These are phyloP conservation scores for Dione vanillae DNA, from an alignment of 2,888 invertebrate genomes.

Conservation along the genomic window DNA sequence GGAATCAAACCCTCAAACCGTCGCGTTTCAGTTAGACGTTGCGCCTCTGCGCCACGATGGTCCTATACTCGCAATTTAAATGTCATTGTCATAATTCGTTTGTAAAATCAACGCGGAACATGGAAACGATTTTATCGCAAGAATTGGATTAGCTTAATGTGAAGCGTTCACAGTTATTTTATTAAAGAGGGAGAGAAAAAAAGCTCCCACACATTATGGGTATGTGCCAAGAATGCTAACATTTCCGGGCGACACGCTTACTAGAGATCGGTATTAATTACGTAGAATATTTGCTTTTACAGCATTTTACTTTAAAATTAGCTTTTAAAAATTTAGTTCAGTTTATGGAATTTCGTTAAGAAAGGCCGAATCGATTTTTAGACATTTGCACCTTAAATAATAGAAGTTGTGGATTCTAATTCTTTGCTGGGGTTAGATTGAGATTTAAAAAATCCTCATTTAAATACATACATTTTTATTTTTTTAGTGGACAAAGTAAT, in stretches of 20 bases:
- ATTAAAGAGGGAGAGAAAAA: conserved; percentile 8
- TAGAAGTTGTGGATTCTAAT: no score
- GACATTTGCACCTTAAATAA: no score
- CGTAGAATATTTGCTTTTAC: conserved; percentile 5
- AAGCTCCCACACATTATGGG: conserved; percentile 9
- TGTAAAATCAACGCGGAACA: conserved; percentile 12
- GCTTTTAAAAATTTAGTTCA: neutral
- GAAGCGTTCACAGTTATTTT: conserved; percentile 15
- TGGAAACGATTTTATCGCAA: conserved; percentile 20
- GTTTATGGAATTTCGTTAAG: no score
- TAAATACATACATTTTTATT: no score
- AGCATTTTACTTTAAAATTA: neutral
- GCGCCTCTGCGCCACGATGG: no score
- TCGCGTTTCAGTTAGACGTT: no score
- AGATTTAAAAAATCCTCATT: no score
- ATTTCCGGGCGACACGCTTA: conserved; percentile 26
- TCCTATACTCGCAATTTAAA: neutral
- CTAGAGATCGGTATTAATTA: conserved; percentile 25
- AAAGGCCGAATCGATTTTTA: no score
- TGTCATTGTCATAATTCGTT: conserved; percentile 8
- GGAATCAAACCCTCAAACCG: no score
- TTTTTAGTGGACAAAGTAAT: no score
- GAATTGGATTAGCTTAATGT: conserved; percentile 24
- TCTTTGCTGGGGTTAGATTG: no score
- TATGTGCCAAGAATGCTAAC: conserved; percentile 31